Evolutionary conservation across 2,888 invertebrate species (phyloP).

Genomic region (Cryptus armator): DNA sequence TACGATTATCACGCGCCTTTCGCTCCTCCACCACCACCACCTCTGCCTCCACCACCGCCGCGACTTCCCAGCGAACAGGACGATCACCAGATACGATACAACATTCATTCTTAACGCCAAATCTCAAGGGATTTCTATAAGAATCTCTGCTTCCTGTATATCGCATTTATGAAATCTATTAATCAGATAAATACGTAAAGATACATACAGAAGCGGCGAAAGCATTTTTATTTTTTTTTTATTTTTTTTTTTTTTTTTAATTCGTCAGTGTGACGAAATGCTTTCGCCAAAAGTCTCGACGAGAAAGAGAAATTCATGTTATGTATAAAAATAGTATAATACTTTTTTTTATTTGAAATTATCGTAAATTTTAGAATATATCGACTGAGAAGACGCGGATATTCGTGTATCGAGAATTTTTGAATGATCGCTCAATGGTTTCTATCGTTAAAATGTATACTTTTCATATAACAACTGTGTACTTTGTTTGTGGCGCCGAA

Average conservation of each 20-base stretch:
- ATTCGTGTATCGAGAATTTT: neutral
- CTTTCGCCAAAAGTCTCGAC: conserved; percentile 12
- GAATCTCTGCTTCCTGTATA: neutral
- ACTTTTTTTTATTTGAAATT: conserved; percentile 55
- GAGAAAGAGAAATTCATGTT: conserved; percentile 32
- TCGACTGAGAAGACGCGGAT: neutral
- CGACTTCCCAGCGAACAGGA: conserved; percentile 72
- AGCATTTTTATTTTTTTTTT: no score
- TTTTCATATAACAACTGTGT: conserved; percentile 79
- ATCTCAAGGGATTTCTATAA: neutral
- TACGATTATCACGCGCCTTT: conserved; percentile 82
- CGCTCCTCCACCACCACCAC: conserved; percentile 73
- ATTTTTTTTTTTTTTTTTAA: neutral
- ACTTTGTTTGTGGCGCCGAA: conserved; percentile 81
- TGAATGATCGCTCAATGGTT: no score
- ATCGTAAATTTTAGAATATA: conserved; percentile 15
- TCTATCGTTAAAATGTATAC: neutral
- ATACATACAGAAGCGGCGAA: no score
- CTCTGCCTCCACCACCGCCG: conserved; percentile 73
- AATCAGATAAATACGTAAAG: no score
- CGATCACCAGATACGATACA: conserved; percentile 72
- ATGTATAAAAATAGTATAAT: conserved; percentile 58
- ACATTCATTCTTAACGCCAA: conserved; percentile 70
- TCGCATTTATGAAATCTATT: neutral
- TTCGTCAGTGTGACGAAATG: neutral